Evolutionary conservation across 2,888 invertebrate genomes (phyloP).

Genomic region (Theristus sp.): DNA sequence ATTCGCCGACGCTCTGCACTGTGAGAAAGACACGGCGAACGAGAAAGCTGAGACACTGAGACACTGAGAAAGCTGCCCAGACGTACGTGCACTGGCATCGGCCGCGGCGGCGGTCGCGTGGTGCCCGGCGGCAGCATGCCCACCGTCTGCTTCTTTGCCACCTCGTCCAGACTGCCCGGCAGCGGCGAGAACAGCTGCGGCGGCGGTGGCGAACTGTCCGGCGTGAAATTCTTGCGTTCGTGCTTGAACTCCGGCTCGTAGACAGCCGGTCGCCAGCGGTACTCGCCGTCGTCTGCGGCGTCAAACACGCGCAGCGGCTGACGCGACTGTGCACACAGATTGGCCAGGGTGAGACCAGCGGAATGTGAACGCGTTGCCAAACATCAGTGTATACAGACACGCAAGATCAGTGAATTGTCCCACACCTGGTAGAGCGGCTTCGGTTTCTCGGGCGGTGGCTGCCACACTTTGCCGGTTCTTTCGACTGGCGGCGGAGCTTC

Average conservation of each 20-base stretch:
- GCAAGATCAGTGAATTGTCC: no score
- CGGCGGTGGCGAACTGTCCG: conserved; percentile 3
- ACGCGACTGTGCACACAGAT: no score
- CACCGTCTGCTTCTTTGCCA: background rate
- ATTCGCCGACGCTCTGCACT: no score
- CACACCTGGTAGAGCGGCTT: no score
- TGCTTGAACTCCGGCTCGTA: conserved; percentile 21
- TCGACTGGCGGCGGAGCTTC: conserved; percentile 11
- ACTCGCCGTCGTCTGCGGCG: conserved; percentile 16
- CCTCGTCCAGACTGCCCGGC: background rate
- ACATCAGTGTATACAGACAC: no score
- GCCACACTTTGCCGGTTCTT: conserved; percentile 11
- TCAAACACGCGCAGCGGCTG: background rate
- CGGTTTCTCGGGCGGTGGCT: conserved; percentile 27
- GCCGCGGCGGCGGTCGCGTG: background rate
- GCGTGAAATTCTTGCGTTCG: conserved; percentile 28
- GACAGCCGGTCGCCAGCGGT: conserved; percentile 23
- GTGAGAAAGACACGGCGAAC: no score
- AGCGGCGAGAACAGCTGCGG: background rate
- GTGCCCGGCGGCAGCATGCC: background rate
- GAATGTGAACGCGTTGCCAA: background rate
- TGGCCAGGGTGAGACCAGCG: background rate
- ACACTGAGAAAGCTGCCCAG: no score
- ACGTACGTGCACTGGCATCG: background rate
- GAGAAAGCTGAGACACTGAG: no score